Evolutionary conservation across 2,888 invertebrate species (phyloP).

Genomic region (Lordiphosa andalusiaca): DNA sequence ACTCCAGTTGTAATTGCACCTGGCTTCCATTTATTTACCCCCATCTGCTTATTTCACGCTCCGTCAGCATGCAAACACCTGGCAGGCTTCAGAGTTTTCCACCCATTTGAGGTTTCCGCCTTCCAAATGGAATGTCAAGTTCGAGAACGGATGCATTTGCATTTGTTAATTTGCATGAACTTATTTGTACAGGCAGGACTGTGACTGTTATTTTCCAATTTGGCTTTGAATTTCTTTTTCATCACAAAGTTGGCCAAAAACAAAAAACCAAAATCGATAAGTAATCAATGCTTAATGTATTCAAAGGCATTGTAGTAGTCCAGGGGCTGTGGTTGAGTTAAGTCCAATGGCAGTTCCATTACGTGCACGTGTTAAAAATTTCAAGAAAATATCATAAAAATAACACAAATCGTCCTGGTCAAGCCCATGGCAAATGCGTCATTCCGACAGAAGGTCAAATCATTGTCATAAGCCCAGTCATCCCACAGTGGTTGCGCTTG

Average conservation of each 20-base stretch:
- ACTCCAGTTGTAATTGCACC: conserved; percentile 6
- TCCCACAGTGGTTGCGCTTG: background rate
- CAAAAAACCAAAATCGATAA: conserved; percentile 48
- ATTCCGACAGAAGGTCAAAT: conserved; percentile 39
- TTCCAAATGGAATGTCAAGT: conserved; percentile 61
- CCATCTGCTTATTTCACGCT: conserved; percentile 33
- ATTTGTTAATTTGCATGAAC: conserved; percentile 40
- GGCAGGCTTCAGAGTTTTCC: conserved; percentile 16
- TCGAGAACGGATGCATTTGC: conserved; percentile 64
- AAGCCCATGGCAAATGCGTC: conserved; percentile 23
- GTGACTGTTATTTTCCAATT: conserved; percentile 5
- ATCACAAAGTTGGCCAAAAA: conserved; percentile 28
- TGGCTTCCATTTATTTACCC: conserved; percentile 2
- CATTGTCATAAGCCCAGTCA: conserved; percentile 36
- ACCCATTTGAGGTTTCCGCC: background rate
- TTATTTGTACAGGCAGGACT: too few relatives aligned
- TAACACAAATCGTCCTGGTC: conserved; percentile 27
- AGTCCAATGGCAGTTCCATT: conserved; percentile 4
- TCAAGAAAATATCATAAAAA: conserved; percentile 28
- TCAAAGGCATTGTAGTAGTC: conserved; percentile 18
- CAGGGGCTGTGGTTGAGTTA: conserved; percentile 1
- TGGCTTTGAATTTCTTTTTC: conserved; percentile 29
- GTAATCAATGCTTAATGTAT: conserved; percentile 46
- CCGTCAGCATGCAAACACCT: conserved; percentile 35
- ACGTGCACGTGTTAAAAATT: conserved; percentile 37